Evolutionary conservation across 1,140 invertebrate genomes (phyloP).

Genomic region (Paraescarpia echinospica): DNA sequence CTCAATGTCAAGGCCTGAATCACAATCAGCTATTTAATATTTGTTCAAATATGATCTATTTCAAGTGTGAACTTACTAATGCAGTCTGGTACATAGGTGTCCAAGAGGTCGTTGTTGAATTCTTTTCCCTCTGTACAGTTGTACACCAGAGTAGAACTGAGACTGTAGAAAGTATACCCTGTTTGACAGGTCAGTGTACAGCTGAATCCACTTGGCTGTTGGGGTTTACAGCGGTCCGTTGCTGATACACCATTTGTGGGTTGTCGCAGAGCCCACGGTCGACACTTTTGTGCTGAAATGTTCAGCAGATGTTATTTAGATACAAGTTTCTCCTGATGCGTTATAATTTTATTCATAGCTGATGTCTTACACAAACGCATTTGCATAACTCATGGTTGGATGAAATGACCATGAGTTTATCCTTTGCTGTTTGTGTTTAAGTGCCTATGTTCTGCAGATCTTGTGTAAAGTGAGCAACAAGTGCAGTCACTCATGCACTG

Average conservation of each 20-base stretch:
- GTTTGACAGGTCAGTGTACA: neutral
- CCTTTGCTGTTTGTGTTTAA: neutral
- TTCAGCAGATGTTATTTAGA: neutral
- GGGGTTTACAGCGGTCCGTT: neutral
- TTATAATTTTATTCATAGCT: neutral
- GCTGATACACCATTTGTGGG: neutral
- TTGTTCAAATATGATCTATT: neutral
- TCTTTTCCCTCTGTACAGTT: neutral
- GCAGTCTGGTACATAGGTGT: neutral
- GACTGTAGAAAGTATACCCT: neutral
- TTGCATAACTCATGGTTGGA: neutral
- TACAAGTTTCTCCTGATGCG: neutral
- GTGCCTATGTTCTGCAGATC: neutral
- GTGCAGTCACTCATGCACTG: no score
- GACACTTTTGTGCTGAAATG: conserved; percentile 5
- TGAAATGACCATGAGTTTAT: neutral
- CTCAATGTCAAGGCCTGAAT: no score
- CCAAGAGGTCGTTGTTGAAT: neutral
- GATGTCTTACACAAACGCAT: neutral
- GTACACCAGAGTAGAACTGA: neutral
- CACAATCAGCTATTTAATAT: no score
- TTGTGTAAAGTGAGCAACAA: no score
- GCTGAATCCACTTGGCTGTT: neutral
- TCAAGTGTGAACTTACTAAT: neutral
- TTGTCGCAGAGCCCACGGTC: neutral